Base-by-base conservation (phyloP, 2,888 invertebrate species). In the Lymantria monacha region DNA sequence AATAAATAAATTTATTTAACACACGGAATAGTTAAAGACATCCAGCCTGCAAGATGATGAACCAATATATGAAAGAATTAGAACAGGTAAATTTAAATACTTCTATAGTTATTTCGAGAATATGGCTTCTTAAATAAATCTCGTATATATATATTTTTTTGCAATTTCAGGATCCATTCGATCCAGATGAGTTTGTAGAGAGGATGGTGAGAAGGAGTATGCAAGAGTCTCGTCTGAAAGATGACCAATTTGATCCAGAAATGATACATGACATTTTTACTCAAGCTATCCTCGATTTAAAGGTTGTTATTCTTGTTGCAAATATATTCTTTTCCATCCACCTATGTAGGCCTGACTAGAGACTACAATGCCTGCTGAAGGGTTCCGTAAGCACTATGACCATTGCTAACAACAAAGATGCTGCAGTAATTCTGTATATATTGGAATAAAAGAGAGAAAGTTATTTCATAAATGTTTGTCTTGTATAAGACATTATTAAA, bases 161-260 rank as follows among this genome's bases (percentile, higher is more conserved):
- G 13, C 1, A 15, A 48, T 83, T 86, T 50, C 70, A 99, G 97
- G 98, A 98, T 77, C 97, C 98, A 0, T 99, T 99, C 81, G 97
- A 98, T 90, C 96, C 98, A 10, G 97, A 98, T 74, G 99, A 99
- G 80, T 99, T 99, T 91, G 98, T 99, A 0, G 99, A 99, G 82
- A 93, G 98, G 49, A 92, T 99, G 74, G 99, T 99, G 38, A 97
- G 99, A 95, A 93, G 98, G 66, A 97, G 98, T 45, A 97, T 97
- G 79, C 94, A 94, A 68, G 96, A 95, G 72, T 93, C 94, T 14
- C 94, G 94, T 43, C 93, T 94, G 22, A 93, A 94, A 48, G 84
- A 86, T 57, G 90, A 89, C 46, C 82, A 90, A 55, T 97, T 98
- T 81, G 96, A 98, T 86, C 97, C 98, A 0, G 94, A 96, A 72